Evolutionary conservation across 1,140 invertebrate genomes (phyloP).

Genomic region (Tribolium madens): DNA sequence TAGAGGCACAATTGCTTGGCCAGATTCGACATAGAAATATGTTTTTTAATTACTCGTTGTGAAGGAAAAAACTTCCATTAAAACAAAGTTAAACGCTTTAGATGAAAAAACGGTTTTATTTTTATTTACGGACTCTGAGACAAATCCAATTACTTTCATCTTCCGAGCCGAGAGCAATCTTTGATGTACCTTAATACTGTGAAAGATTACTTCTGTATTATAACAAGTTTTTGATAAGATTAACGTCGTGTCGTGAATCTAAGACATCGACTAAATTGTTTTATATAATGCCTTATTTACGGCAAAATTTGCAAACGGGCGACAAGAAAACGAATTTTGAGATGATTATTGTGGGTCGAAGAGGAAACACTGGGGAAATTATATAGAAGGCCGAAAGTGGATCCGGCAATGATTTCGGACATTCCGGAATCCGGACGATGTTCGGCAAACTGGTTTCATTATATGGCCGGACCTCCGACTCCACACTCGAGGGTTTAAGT

Average conservation of each 20-base stretch:
- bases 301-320: conserved; percentile 28
- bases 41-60: background rate
- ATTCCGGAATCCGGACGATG: conserved; percentile 44
- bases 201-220: conserved; percentile 61
- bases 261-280: conserved; percentile 52
- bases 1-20: background rate
- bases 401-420: conserved; percentile 51
- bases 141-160: conserved; percentile 59
- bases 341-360: conserved; percentile 1
- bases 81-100: conserved; percentile 39
- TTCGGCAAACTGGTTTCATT: conserved; percentile 36
- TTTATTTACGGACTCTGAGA: conserved; percentile 44
- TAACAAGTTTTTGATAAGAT: conserved; percentile 62
- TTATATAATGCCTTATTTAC: conserved; percentile 49
- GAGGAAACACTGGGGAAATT: conserved; percentile 50
- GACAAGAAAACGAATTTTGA: background rate
- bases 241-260: conserved; percentile 51
- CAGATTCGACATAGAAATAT: no score
- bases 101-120: conserved; percentile 42
- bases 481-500: conserved; percentile 34
- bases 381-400: conserved; percentile 47
- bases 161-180: conserved; percentile 52
- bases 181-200: conserved; percentile 57
- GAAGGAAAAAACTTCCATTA: conserved; percentile 5
- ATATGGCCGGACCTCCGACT: conserved; percentile 9